Percentiles rank a stretch among this genome's conserved stretches.
These are phyloP conservation scores for Encarsia formosa DNA, from an alignment of 2,888 invertebrate genomes.

Conservation along the genomic window DNA sequence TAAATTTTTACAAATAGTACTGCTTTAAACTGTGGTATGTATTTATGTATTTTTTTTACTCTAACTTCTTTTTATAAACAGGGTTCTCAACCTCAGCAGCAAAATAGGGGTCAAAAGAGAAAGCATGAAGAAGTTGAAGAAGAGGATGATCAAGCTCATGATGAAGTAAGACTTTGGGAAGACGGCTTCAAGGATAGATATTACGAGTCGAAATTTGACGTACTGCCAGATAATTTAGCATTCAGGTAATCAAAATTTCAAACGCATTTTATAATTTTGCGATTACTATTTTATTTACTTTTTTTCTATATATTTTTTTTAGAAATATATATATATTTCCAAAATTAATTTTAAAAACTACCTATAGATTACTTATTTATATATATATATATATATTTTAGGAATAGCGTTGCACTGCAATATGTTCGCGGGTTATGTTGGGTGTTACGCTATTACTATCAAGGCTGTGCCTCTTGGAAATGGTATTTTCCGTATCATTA, in stretches of 20 bases:
- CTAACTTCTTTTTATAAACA: neutral
- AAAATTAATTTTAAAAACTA: neutral
- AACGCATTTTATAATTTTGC: neutral
- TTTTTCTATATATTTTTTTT: conserved; percentile 2
- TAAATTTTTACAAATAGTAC: neutral
- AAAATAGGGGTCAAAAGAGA: conserved; percentile 54
- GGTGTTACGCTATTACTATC: conserved; percentile 98
- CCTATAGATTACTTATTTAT: conserved; percentile 10
- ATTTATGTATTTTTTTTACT: too few relatives aligned
- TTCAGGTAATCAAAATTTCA: conserved; percentile 61
- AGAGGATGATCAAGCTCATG: conserved; percentile 74
- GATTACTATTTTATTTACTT: neutral
- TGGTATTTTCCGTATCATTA: conserved; percentile 99
- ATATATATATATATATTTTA: too few relatives aligned
- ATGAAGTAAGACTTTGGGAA: conserved; percentile 91
- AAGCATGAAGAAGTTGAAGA: conserved; percentile 52
- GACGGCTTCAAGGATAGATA: conserved; percentile 97
- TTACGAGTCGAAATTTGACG: conserved; percentile 92
- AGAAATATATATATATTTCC: too few relatives aligned
- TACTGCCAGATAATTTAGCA: conserved; percentile 67
- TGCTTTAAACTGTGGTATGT: neutral
- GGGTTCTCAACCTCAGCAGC: conserved; percentile 20
- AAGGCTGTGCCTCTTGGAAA: conserved; percentile 99
- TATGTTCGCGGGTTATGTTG: conserved; percentile 96
- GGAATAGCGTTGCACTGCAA: conserved; percentile 84